These are phyloP conservation scores for Rhabditoides inermis DNA, from an alignment of 2,888 invertebrate species.

Conservation along the genomic window DNA sequence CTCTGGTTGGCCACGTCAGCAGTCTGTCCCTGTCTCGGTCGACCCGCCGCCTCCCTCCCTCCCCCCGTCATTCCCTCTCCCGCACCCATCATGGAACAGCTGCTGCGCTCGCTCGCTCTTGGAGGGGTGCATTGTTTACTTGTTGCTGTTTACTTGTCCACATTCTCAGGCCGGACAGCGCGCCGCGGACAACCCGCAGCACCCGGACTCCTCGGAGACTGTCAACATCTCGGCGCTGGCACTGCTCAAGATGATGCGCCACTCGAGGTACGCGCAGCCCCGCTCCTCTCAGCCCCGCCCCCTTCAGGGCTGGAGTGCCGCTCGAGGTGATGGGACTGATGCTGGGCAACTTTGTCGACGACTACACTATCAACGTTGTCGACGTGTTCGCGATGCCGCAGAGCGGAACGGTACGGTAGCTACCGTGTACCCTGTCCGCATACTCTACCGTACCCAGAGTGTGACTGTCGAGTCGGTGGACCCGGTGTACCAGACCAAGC, in stretches of 20 bases:
- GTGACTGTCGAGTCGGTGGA: constrained; percentile 35
- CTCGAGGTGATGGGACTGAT: constrained; percentile 81
- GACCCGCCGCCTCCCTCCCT: no score
- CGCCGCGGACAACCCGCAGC: constrained; percentile 60
- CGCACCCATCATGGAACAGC: constrained; percentile 21
- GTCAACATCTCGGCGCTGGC: constrained; percentile 80
- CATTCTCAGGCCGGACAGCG: neutral
- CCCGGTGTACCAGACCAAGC: constrained; percentile 32
- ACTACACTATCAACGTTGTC: constrained; percentile 95
- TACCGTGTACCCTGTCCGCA: neutral
- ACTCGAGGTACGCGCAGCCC: constrained; percentile 64
- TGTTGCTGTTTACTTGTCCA: neutral
- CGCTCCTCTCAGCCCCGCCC: neutral
- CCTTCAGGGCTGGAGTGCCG: constrained; percentile 17
- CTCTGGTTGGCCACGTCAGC: no score
- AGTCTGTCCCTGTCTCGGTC: no score
- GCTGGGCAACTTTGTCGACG: constrained; percentile 95
- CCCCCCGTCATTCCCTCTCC: no score
- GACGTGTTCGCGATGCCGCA: constrained; percentile 99
- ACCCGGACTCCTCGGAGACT: constrained; percentile 96
- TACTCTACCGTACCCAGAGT: constrained; percentile 9
- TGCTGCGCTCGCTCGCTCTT: constrained; percentile 14
- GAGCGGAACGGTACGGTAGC: constrained; percentile 24
- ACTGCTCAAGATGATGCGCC: constrained; percentile 93
- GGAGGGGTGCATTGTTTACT: no score